Evolutionary conservation across 2,113 vertebrate species (phyloP), one percentile per base, ranked within the genome.

Genomic region (Entosphenus tridentatus): DNA sequence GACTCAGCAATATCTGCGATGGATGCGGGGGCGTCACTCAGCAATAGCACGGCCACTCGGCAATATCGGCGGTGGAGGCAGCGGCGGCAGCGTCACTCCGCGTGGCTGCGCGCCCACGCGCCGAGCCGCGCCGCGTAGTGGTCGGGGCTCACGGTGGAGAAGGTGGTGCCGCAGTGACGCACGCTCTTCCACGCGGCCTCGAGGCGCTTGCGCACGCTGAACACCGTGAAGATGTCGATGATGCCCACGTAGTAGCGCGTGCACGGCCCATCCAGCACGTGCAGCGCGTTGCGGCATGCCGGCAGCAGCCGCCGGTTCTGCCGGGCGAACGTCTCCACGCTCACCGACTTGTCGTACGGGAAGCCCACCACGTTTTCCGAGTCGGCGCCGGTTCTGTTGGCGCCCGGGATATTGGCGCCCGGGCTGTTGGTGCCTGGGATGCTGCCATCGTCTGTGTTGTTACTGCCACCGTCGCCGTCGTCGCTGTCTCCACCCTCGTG

Each of bases 181-280:
- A 89, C 72, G 54, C 77, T 80, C 73, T 90, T 90, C 87, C 87
- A 90, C 57, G 81, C 70, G 70, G 83, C 72, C 74, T 88, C 88
- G 67, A 92, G 73, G 69, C 77, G 79, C 74, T 89, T 90, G 74
- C 75, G 82, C 69, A 85, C 80, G 70, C 81, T 75, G 69, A 88
- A 92, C 55, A 86, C 84, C 0, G 87, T 92, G 72, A 86, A 82
- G 71, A 92, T 81, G 75, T 92, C 88, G 57, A 92, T 82, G 56
- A 92, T 83, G 69, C 88, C 87, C 2, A 92, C 73, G 70, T 88
- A 89, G 75, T 87, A 88, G 73, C 87, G 84, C 8, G 81, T 78
- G 57, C 89, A 83, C 0, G 84, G 80, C 14, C 87, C 87, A 1
- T 92, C 87, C 3, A 92, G 79, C 21, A 86, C 75, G 9, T 92